Evolutionary conservation across 2,888 invertebrate species (phyloP).

Genomic region (Lepidochitona cinerea): DNA sequence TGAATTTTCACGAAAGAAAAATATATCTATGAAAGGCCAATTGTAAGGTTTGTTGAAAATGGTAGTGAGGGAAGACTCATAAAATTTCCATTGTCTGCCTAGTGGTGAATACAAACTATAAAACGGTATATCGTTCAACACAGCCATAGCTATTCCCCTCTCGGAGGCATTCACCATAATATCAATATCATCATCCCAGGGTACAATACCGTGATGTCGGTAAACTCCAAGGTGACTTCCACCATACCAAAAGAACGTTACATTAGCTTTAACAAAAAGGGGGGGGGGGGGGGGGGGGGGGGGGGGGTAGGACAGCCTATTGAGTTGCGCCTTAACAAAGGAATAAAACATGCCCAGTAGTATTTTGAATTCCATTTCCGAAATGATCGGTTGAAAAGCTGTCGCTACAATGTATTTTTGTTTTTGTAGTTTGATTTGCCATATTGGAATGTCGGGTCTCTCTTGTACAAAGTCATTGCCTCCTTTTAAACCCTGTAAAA

Average conservation of each 20-base stretch:
- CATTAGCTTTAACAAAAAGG: no score
- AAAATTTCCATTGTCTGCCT: conserved; percentile 47
- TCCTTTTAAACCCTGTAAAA: not conserved
- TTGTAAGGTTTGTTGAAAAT: conserved; percentile 34
- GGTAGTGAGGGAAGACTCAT: conserved; percentile 25
- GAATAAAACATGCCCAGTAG: conserved; percentile 27
- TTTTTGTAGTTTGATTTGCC: not conserved
- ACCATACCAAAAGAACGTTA: conserved; percentile 42
- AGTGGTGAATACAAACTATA: conserved; percentile 27
- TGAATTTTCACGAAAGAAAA: conserved; percentile 46
- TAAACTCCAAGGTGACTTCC: conserved; percentile 46
- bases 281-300: no score
- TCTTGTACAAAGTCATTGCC: not conserved
- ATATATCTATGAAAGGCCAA: conserved; percentile 58
- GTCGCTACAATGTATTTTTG: conserved; percentile 3
- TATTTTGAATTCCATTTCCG: conserved; percentile 17
- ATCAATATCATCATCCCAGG: conserved; percentile 56
- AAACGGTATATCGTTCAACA: conserved; percentile 24
- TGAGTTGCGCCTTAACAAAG: conserved; percentile 23
- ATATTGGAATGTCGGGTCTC: not conserved
- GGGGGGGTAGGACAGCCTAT: no score
- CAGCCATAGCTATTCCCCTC: conserved; percentile 15
- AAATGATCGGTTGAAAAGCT: conserved; percentile 23
- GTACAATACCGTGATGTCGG: conserved; percentile 46
- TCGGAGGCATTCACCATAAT: conserved; percentile 35